Conservation (phyloP, 2,888 invertebrate species). For the Dolichomitus sp. region DNA sequence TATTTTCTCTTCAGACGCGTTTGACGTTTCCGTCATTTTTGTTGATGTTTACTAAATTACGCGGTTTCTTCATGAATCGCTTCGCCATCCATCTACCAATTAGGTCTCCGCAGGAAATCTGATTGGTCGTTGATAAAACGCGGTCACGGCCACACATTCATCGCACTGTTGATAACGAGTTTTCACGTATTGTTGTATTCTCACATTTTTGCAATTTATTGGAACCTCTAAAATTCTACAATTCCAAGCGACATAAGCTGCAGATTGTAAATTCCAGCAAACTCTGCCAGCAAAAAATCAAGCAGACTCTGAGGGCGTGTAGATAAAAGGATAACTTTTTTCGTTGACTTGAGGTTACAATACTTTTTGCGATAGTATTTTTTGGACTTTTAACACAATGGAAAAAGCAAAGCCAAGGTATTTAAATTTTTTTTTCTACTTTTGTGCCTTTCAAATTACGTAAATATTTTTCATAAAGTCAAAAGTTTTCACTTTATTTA, state of each 20-base stretch:
- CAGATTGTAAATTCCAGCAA: not conserved
- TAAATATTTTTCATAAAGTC: too few relatives aligned
- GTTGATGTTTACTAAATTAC: conserved; percentile 34
- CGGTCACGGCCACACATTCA: not conserved
- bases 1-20: conserved; percentile 49
- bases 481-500: too few relatives aligned
- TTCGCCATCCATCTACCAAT: too few relatives aligned
- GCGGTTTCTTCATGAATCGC: conserved; percentile 26
- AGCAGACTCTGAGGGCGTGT: not conserved
- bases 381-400: conserved; percentile 25
- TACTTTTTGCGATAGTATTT: not conserved
- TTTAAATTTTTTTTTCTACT: not conserved
- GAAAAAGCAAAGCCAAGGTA: conserved; percentile 62
- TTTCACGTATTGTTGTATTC: not conserved
- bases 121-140: not conserved
- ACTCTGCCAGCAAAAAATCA: not conserved
- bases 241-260: not conserved
- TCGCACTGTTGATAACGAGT: too few relatives aligned
- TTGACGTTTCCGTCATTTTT: conserved; percentile 53
- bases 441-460: too few relatives aligned
- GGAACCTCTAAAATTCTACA: not conserved
- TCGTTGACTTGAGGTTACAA: not conserved
- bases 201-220: not conserved
- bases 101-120: not conserved
- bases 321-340: not conserved